Evolutionary conservation across 2,888 invertebrate genomes (phyloP), one percentile per base, ranked within the genome.

Genomic region (Eurytoma californica): DNA sequence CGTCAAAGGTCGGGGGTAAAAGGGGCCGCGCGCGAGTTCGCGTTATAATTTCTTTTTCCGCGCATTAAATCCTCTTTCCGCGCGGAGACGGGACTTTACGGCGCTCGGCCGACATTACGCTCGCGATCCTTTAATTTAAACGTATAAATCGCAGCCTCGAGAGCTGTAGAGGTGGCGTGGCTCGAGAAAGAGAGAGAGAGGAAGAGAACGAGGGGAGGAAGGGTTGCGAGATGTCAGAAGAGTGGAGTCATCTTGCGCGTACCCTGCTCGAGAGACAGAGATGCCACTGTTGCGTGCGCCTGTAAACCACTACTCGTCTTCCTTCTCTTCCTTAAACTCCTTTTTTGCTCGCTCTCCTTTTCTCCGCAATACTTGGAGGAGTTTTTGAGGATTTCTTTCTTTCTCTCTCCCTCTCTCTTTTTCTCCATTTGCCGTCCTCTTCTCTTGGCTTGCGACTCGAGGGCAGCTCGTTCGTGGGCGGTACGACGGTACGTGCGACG

Each of bases 11-110:
- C 4, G 60, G 13, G 20, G 39, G 60, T 7, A 39, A 39, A 39
- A 39, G 9, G 9, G 7, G 39, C 60, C 24, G 49, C 49, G 55
- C 63, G 55, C 28, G 61, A 4, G 49, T 14, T 49, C 47, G 18
- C 30, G 66, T 66, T 77, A 67, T 72, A 72, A 77, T 55, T 72
- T 67, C 51, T 66, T 66, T 65, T 77, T 78, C 72, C 60, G 68
- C 68, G 68, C 68, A 39, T 78, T 73, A 73, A 73, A 63, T 58
- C 66, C 39, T 47, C 72, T 58, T 58, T 66, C 57, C 53, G 16
- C 0, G 51, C 16, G 24, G 28, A 12, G 9, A 51, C 55, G 16
- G 20, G 55, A 51, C 66, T 76, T 55, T 76, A 65, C 55, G n/a
- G 30, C 28, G 53, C 49, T 65, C 49, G 51, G 60, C 18, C 49